A percentile compares a stretch with the other conserved stretches of the same genome.
Conservation (phyloP, 2,888 invertebrate species). For the Drosophila lutescens region DNA sequence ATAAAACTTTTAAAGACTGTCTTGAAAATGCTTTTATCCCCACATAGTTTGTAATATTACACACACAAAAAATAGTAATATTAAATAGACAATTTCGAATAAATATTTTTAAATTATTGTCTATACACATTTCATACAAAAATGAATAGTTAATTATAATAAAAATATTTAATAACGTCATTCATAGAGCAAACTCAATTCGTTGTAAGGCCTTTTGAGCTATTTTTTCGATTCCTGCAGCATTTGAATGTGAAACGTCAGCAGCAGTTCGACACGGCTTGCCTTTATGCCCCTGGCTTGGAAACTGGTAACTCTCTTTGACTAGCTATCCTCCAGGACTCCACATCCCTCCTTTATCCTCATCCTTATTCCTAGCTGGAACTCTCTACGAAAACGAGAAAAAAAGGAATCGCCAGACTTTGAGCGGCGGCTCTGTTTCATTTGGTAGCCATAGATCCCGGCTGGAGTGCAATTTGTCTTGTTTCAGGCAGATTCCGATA, state of each 20-base stretch:
- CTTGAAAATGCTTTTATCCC: too few relatives aligned
- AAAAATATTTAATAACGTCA: neutral
- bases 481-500: constrained; percentile 66
- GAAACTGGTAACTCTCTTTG: constrained; percentile 21
- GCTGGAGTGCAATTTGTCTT: constrained; percentile 82
- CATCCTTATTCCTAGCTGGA: constrained; percentile 9
- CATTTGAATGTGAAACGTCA: constrained; percentile 82
- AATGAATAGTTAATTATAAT: too few relatives aligned
- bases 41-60: too few relatives aligned
- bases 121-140: too few relatives aligned
- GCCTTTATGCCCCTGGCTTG: constrained; percentile 57
- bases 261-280: constrained; percentile 66
- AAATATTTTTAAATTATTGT: too few relatives aligned
- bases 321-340: constrained; percentile 3
- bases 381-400: constrained; percentile 18
- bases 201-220: neutral
- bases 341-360: neutral
- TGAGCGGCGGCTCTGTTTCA: constrained; percentile 58
- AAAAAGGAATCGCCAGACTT: constrained; percentile 24
- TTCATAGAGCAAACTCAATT: constrained; percentile 12
- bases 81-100: too few relatives aligned
- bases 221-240: constrained; percentile 2
- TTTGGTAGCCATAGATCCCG: constrained; percentile 72
- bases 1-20: too few relatives aligned
- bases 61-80: too few relatives aligned